These are phyloP conservation scores for Diceros bicornis DNA, from an alignment of 2,797 vertebrate species.

Conservation along the genomic window DNA sequence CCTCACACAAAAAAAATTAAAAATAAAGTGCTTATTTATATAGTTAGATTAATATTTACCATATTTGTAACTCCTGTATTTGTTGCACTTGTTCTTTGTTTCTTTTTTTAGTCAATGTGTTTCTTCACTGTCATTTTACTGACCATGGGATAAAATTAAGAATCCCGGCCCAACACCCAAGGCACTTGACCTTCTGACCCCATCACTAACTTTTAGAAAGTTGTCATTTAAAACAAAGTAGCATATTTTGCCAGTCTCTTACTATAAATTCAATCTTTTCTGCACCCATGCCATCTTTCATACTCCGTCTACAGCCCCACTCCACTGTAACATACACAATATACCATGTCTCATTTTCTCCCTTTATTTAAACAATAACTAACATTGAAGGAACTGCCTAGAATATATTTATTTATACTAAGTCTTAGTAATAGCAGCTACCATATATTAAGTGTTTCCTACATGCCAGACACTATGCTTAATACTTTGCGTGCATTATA, in stretches of 20 bases:
- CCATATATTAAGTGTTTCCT: neutral
- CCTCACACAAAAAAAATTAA: too few relatives aligned
- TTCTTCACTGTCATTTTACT: neutral
- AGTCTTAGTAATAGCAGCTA: neutral
- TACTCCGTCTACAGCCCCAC: neutral
- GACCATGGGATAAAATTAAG: neutral
- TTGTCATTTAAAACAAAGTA: conserved; percentile 10
- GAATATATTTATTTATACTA: neutral
- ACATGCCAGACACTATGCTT: neutral
- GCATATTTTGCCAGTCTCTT: neutral
- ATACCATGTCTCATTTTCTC: neutral
- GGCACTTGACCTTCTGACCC: neutral
- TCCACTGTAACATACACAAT: neutral
- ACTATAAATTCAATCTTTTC: neutral
- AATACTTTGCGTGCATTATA: neutral
- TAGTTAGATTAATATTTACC: neutral
- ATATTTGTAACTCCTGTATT: neutral
- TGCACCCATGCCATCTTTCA: neutral
- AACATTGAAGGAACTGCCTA: neutral
- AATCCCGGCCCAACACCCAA: neutral
- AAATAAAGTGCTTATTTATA: neutral
- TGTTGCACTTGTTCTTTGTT: neutral
- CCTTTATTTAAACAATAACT: conserved; percentile 8
- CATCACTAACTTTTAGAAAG: neutral
- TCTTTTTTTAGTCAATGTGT: neutral